Percentiles rank a stretch among this genome's conserved stretches.
Conservation (phyloP, 2,797 vertebrate species). For the Graptemys geographica region DNA sequence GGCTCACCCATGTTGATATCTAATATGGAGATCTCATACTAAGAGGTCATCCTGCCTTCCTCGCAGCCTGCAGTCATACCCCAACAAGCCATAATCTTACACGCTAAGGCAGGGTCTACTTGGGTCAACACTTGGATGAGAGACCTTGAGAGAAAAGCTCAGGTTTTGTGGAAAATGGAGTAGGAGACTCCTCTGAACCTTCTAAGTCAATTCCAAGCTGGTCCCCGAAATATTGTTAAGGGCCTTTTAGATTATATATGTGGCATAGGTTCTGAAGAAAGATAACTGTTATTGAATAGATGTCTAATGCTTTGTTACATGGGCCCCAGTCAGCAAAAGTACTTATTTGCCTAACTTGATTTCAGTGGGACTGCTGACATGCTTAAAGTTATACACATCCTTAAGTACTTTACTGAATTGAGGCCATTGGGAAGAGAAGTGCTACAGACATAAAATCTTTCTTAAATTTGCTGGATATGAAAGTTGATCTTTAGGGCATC, state of each 20-base stretch:
- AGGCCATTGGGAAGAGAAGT: not conserved
- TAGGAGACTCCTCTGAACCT: not conserved
- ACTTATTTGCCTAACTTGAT: not conserved
- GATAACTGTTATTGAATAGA: not conserved
- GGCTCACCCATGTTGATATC: not conserved
- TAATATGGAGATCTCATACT: not conserved
- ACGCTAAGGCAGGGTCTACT: not conserved
- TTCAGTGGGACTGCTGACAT: not conserved
- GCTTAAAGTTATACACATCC: not conserved
- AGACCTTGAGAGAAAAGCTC: not conserved
- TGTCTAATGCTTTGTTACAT: not conserved
- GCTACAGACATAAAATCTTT: not conserved
- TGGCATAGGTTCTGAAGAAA: not conserved
- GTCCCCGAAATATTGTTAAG: not conserved
- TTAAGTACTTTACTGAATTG: not conserved
- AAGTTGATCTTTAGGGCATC: conserved; percentile 9
- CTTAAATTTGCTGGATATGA: not conserved
- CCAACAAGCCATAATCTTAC: fast-evolving
- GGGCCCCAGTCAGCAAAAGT: not conserved
- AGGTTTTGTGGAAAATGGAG: not conserved
- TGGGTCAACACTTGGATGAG: not conserved
- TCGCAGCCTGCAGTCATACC: fast-evolving
- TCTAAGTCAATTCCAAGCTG: not conserved
- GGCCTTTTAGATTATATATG: not conserved
- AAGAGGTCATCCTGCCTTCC: not conserved